Evolutionary conservation across 2,888 invertebrate species (phyloP), one percentile per base, ranked within the genome.

Genomic region (Drosophila anomalata): DNA sequence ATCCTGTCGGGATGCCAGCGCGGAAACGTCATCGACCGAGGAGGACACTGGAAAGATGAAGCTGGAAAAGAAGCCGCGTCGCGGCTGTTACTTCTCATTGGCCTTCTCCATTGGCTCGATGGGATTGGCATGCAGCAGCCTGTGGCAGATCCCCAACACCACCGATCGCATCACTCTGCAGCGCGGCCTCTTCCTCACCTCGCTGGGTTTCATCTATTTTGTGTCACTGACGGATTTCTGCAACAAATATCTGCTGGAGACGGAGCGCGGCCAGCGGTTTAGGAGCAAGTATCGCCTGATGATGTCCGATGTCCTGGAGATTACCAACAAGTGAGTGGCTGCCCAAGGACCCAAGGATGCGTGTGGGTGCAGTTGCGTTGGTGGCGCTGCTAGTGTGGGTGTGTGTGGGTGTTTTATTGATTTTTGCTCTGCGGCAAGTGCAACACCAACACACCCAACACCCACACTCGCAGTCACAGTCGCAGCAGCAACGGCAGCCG

Each of bases 251-350:
- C 93, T 94, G 31, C 90, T 95, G 81, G 93, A 93, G 86, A 95
- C 95, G 11, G 91, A 90, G 51, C 90, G 91, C 44, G 95, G 95
- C 20, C 92, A 93, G 29, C 92, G 93, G 50, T 93, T 95, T 78
- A 92, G 94, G 0, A 93, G 93, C 89, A 94, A 94, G 89, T 95
- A 95, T 92, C 93, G 94, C 54, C 93, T 96, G 14, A 94, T 93
- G 87, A 92, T 93, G 79, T 94, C 94, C 9, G 95, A 95, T 82
- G 94, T 95, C 50, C 92, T 94, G 78, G 96, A 96, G 89, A 95
- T 95, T 76, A 95, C 94, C 53, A 96, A 96, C 92, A 96, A 95
- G 96, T 95, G 87, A 93, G 94, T 93, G 69, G 3, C n/a, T 8
- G 41, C 41, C 12, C 14, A 20, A 17, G 14, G n/a, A 7, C n/a